Percentiles rank a stretch among this genome's conserved stretches.
phyloP scores from a whole-genome alignment of 2,888 invertebrate genomes.

The Willowsia nigromaculata region DNA sequence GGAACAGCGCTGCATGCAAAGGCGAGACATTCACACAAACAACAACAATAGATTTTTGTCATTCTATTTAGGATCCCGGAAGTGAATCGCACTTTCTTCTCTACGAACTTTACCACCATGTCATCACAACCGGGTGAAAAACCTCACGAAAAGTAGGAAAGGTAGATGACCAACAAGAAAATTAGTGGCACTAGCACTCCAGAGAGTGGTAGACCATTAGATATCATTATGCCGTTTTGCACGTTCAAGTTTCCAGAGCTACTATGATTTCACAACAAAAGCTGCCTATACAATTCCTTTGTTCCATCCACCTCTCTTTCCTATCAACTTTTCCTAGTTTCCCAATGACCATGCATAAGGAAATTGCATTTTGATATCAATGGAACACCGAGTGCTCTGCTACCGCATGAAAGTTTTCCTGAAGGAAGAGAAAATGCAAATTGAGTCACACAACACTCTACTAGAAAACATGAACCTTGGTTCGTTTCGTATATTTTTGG shows the following conservation, averaged over 20 bases:
- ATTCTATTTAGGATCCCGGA: slow-evolving; percentile 43
- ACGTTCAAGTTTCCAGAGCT: slow-evolving; percentile 6
- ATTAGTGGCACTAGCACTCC: background rate
- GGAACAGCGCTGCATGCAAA: background rate
- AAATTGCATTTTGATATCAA: background rate
- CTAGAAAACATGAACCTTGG: background rate
- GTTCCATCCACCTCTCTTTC: background rate
- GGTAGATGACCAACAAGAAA: slow-evolving; percentile 53
- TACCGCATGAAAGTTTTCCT: background rate
- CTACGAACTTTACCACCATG: background rate
- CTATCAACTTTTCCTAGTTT: background rate
- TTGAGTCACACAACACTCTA: background rate
- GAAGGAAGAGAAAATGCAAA: background rate
- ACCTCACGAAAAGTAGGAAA: slow-evolving; percentile 22
- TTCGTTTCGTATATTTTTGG: background rate
- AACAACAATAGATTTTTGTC: slow-evolving; percentile 34
- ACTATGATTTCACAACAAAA: slow-evolving; percentile 38
- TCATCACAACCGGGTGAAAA: slow-evolving; percentile 31
- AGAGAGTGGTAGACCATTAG: background rate
- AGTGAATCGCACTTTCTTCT: slow-evolving; percentile 32
- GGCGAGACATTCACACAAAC: background rate
- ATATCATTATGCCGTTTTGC: background rate
- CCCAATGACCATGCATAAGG: background rate
- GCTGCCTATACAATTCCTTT: background rate
- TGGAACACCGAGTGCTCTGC: background rate